Conservation (phyloP, 2,113 vertebrate species). For the Acanthochromis polyacanthus region DNA sequence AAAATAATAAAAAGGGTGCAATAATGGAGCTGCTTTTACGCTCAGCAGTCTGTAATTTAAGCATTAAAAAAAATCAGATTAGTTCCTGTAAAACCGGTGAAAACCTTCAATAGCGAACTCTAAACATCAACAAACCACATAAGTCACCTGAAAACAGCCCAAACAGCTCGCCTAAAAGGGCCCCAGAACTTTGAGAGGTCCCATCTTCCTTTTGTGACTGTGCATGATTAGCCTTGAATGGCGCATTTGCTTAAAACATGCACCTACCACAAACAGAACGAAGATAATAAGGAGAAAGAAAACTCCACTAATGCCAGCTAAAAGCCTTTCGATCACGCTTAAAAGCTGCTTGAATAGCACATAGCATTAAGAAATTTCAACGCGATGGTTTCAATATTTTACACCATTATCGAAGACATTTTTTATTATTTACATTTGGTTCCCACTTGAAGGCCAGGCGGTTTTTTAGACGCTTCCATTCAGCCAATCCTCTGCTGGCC, state of each 20-base stretch:
- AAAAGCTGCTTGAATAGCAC: conserved; percentile 52
- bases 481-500: conserved; percentile 45
- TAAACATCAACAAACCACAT: conserved; percentile 26
- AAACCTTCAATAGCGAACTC: conserved; percentile 20
- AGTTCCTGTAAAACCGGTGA: not conserved
- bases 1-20: not conserved
- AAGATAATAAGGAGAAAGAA: conserved; percentile 1
- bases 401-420: conserved; percentile 34
- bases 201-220: conserved; percentile 5
- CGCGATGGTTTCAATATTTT: conserved; percentile 30
- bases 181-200: conserved; percentile 16
- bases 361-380: conserved; percentile 8
- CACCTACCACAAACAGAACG: conserved; percentile 11
- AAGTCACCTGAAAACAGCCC: conserved; percentile 17
- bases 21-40: conserved; percentile 43
- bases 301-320: conserved; percentile 41
- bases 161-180: not conserved
- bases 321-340: conserved; percentile 61
- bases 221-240: conserved; percentile 48
- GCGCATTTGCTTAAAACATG: conserved; percentile 42
- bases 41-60: conserved; percentile 10
- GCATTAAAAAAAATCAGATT: conserved; percentile 22
- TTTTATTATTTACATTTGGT: conserved; percentile 48
- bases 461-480: conserved; percentile 21
- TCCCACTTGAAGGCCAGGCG: conserved; percentile 61